Evolutionary conservation across 23 tunicate genomes (phyloP).

Genomic region (Botrylloides violaceus): DNA sequence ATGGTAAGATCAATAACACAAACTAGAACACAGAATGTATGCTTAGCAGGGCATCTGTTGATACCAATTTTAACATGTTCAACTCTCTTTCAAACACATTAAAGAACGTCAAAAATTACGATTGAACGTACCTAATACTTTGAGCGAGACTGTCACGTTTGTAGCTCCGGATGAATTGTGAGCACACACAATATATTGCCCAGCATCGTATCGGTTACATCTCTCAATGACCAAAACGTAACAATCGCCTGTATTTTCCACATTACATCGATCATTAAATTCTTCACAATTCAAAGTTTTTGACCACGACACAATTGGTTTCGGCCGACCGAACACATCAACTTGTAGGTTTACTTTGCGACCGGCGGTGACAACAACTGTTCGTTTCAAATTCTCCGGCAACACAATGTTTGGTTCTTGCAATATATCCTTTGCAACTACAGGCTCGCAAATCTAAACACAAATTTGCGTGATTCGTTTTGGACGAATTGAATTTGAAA

Average conservation of each 20-base stretch:
- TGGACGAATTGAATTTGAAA: not conserved
- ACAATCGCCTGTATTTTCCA: conserved; percentile 75
- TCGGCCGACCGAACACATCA: conserved; percentile 63
- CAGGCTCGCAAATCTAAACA: conserved; percentile 32
- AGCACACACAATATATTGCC: conserved; percentile 74
- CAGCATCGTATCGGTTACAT: conserved; percentile 78
- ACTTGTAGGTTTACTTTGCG: conserved; percentile 58
- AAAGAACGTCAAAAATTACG: no score
- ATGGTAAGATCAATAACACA: no score
- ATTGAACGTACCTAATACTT: conserved; percentile 40
- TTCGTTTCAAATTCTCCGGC: conserved; percentile 49
- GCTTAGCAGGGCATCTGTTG: no score
- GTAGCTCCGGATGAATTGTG: conserved; percentile 58
- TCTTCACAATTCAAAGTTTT: conserved; percentile 63
- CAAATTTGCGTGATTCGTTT: not conserved
- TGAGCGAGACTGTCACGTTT: conserved; percentile 58
- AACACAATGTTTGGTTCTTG: conserved; percentile 55
- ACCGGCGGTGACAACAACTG: conserved; percentile 65
- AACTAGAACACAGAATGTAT: no score
- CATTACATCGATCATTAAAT: conserved; percentile 44
- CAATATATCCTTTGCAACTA: conserved; percentile 48
- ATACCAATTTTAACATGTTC: no score
- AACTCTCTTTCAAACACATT: no score
- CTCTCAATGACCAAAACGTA: conserved; percentile 56
- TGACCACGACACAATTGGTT: conserved; percentile 75